These are phyloP conservation scores for Chymomyza procnemis DNA, from an alignment of 2,888 invertebrate species.

Conservation along the genomic window DNA sequence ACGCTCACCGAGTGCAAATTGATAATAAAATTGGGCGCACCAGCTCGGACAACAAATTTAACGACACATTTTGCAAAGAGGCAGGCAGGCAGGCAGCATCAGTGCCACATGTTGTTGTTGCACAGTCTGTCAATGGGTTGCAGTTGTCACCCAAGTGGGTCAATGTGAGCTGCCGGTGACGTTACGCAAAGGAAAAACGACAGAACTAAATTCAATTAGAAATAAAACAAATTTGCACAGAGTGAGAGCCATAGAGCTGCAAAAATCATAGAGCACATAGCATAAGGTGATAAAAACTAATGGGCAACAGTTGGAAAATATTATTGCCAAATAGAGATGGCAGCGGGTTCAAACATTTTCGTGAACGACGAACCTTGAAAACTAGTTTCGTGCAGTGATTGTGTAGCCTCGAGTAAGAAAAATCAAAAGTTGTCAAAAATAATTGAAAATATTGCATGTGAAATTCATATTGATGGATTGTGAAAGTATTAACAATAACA, in stretches of 20 bases:
- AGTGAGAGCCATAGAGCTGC: background rate
- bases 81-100: background rate
- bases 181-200: slow-evolving; percentile 26
- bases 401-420: too few relatives aligned
- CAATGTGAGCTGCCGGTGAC: slow-evolving; percentile 43
- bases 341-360: too few relatives aligned
- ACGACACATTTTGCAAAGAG: background rate
- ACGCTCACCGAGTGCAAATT: slow-evolving; percentile 48
- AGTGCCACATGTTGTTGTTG: slow-evolving; percentile 8
- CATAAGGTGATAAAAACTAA: slow-evolving; percentile 4
- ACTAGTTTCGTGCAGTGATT: too few relatives aligned
- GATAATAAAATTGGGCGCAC: slow-evolving; percentile 70
- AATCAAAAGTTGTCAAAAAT: too few relatives aligned
- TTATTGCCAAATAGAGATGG: background rate
- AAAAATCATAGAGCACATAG: slow-evolving; percentile 32
- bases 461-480: too few relatives aligned
- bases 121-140: slow-evolving; percentile 1
- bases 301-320: background rate
- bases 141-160: slow-evolving; percentile 55
- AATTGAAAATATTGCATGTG: too few relatives aligned
- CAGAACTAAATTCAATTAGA: slow-evolving; percentile 11
- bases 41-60: slow-evolving; percentile 26
- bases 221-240: background rate
- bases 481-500: too few relatives aligned
- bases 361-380: too few relatives aligned